Base-by-base conservation (phyloP, 92 coral and sea anemone species). In the Heliopora coerulea region DNA sequence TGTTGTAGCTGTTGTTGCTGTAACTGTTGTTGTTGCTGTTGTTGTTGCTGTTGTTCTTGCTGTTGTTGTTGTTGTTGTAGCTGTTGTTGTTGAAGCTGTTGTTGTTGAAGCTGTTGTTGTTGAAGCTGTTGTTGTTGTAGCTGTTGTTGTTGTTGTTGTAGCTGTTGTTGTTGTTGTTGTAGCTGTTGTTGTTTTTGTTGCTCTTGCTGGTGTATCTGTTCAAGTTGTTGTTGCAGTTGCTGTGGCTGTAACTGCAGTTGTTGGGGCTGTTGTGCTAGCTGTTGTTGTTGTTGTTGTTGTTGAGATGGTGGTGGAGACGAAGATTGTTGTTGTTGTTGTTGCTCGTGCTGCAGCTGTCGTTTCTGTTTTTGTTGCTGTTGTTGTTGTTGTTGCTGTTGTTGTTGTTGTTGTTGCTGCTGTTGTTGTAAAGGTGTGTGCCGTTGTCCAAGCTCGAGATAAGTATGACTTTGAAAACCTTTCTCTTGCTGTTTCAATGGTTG, bases 351-450 rank as follows among this genome's bases (percentile, higher is more conserved):
- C 40, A 85, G 82, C 59, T 89, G 95, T 60, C 85, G 95, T 56
- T n/a, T n/a, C n/a, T n/a, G n/a, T n/a, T n/a, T n/a, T n/a, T 91
- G 91, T 33, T 88, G 85, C 49, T 86, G 89, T 81, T 89, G 97
- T 74, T 88, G 84, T 77, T 86, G 90, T 80, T 88, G 97, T 65
- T 86, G 87, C 80, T 88, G 86, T 39, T 88, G 68, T 69, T 90
- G 96, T 44, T 91, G 89, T 34, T 91, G 97, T 59, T 91, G 97
- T 79, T 91, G 96, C 17, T 50, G 58, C 17, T 50, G 58, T 50
- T 50, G 58, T 50, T 5, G 58, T 17, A 13, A 31, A 3, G 1
- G 61, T 56, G 14, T 23, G 28, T 56, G 61, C 33, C 33, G 61
- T 70, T 67, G 74, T 67, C 54, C 75, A 12, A 54, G 17, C 48